Evolutionary conservation across 2,888 invertebrate genomes (phyloP).

Genomic region (Calliphora vomitoria): DNA sequence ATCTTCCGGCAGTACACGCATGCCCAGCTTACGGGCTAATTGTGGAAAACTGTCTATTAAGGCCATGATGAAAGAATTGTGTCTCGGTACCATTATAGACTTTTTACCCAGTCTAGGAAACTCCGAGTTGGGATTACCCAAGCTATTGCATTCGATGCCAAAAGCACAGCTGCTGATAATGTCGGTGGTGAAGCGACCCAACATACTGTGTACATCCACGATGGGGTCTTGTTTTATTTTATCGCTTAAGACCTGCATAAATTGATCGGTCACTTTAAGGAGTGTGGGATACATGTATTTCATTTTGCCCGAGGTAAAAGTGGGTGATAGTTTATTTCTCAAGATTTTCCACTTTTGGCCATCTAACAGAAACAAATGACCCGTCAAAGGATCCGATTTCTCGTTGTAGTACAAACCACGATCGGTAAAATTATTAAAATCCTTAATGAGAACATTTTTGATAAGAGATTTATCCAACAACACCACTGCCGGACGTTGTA

Average conservation of each 20-base stretch:
- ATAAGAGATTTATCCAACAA: conserved; percentile 76
- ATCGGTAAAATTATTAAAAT: conserved; percentile 79
- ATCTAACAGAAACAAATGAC: conserved; percentile 78
- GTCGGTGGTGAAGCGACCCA: conserved; percentile 84
- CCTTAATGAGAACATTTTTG: conserved; percentile 75
- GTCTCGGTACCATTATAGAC: conserved; percentile 70
- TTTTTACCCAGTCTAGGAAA: conserved; percentile 77
- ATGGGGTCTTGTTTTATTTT: conserved; percentile 25
- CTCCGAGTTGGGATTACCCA: conserved; percentile 80
- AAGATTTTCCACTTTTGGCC: conserved; percentile 83
- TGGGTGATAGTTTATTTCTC: conserved; percentile 83
- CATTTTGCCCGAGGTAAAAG: conserved; percentile 85
- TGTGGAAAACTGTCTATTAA: conserved; percentile 70
- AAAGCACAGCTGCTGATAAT: conserved; percentile 84
- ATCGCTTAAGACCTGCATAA: conserved; percentile 59
- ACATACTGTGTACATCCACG: conserved; percentile 77
- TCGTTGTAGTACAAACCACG: conserved; percentile 79
- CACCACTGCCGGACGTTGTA: conserved; percentile 75
- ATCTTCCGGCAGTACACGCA: conserved; percentile 74
- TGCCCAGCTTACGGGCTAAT: conserved; percentile 72
- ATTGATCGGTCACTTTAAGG: conserved; percentile 73
- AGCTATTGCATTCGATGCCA: conserved; percentile 83
- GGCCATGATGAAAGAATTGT: conserved; percentile 50
- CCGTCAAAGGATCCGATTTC: conserved; percentile 79
- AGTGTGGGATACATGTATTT: conserved; percentile 84